These are phyloP conservation scores for Coreius guichenoti DNA, from an alignment of 2,797 vertebrate genomes.

Conservation along the genomic window DNA sequence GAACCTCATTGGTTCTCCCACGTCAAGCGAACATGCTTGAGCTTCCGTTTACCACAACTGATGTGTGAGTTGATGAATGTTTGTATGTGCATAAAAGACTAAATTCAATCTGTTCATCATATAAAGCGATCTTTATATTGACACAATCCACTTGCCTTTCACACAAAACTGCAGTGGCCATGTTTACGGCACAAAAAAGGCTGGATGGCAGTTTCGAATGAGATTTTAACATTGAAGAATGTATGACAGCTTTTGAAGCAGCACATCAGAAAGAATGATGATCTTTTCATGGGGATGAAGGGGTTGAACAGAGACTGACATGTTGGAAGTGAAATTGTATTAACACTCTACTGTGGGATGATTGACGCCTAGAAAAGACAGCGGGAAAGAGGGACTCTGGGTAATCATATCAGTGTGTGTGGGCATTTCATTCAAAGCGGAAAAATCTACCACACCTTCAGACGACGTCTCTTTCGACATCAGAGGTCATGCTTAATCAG, in stretches of 20 bases:
- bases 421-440: slow-evolving; percentile 63
- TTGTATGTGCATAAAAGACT: too few relatives aligned
- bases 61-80: too few relatives aligned
- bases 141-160: not conserved
- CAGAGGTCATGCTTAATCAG: slow-evolving; percentile 53
- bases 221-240: slow-evolving; percentile 32
- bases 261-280: slow-evolving; percentile 15
- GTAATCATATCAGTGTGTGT: slow-evolving; percentile 61
- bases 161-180: not conserved
- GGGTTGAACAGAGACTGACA: slow-evolving; percentile 4
- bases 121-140: not conserved
- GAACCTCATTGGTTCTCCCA: too few relatives aligned
- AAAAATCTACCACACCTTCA: slow-evolving; percentile 49
- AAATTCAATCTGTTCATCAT: too few relatives aligned
- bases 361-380: slow-evolving; percentile 59
- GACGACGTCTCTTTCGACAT: slow-evolving; percentile 53
- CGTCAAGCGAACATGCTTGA: too few relatives aligned
- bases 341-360: slow-evolving; percentile 62
- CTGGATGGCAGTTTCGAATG: slow-evolving; percentile 35
- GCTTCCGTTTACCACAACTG: too few relatives aligned
- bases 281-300: slow-evolving; percentile 14
- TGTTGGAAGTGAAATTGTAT: slow-evolving; percentile 62
- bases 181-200: slow-evolving; percentile 21
- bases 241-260: slow-evolving; percentile 41
- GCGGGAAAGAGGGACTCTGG: slow-evolving; percentile 53